These are phyloP conservation scores for Callorhinus ursinus DNA, from an alignment of 2,113 vertebrate species.

Conservation along the genomic window DNA sequence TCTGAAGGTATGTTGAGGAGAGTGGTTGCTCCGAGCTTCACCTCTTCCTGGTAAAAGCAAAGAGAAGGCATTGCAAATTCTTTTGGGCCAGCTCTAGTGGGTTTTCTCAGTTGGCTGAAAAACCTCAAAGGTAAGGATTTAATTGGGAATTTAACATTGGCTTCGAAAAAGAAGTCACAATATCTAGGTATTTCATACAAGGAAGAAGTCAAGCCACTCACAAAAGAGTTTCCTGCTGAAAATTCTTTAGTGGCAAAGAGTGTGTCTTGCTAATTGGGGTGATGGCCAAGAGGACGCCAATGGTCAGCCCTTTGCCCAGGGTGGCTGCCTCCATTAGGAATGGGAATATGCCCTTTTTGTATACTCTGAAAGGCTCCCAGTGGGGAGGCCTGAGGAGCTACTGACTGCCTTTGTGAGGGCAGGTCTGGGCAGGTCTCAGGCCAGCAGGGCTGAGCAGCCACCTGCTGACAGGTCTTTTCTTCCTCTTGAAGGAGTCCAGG, in stretches of 20 bases:
- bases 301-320: slow-evolving; percentile 83
- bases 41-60: slow-evolving; percentile 52
- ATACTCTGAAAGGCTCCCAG: slow-evolving; percentile 78
- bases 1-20: slow-evolving; percentile 22
- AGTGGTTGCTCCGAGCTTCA: background rate
- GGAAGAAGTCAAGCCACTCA: slow-evolving; percentile 67
- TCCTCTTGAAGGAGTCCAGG: slow-evolving; percentile 81
- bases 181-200: slow-evolving; percentile 57
- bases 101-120: slow-evolving; percentile 63
- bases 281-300: slow-evolving; percentile 80
- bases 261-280: slow-evolving; percentile 85
- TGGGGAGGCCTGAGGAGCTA: slow-evolving; percentile 85
- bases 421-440: slow-evolving; percentile 85
- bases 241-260: slow-evolving; percentile 84
- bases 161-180: slow-evolving; percentile 63
- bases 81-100: slow-evolving; percentile 50
- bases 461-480: slow-evolving; percentile 87
- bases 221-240: slow-evolving; percentile 75
- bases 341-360: slow-evolving; percentile 84
- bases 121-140: slow-evolving; percentile 72
- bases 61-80: slow-evolving; percentile 62
- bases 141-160: slow-evolving; percentile 63
- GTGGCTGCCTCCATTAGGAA: slow-evolving; percentile 82
- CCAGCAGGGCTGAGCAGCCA: slow-evolving; percentile 61
- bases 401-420: slow-evolving; percentile 83